Base-by-base conservation (phyloP, 92 coral and sea anemone genomes). In the Metridium senile region DNA sequence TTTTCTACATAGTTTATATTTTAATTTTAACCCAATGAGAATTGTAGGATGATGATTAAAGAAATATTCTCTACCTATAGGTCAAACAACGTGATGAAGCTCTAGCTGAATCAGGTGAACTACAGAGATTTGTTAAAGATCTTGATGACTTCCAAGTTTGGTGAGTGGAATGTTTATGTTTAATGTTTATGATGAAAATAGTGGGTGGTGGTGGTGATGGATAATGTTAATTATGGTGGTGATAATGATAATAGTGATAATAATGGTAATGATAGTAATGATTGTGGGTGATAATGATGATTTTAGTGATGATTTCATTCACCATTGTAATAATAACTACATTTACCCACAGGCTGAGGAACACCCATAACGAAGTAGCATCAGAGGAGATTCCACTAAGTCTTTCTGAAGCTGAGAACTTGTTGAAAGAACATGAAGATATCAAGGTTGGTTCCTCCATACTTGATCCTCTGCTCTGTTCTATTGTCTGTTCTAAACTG, bases 81-180 rank as follows among this genome's bases (percentile, higher is more conserved):
- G 98, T 94, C 31, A 82, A 95, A 62, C 90, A 89, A 76, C 91
- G 99, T 10, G 99, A 95, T 76, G 99, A 95, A 2, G 96, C 97
- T 53, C 83, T 95, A 33, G 94, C 97, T 35, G 99, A 95, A 73
- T 95, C 99, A 57, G 99, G 99, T 62, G 99, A 95, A 77, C 79
- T 95, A 34, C 99, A 95, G 74, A 89, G 86, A 59, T 95, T 95
- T 71, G 99, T 95, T 16, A 95, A 93, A 30, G 99, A 95, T 76
- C 88, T 95, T 34, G 99, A 95, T 56, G 87, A 95, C 77, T 95
- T 95, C 87, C 99, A 95, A 61, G 84, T 87, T 70, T 95, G 99
- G 99, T 95, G 27, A 69, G 97, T 57, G 9, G 18, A 39, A 39
- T 4, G 8, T 39, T 16, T 28, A 68, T 26, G 28, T 8, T 20